Conservation (phyloP, 2,888 invertebrate genomes). For the Melanotus villosus region DNA sequence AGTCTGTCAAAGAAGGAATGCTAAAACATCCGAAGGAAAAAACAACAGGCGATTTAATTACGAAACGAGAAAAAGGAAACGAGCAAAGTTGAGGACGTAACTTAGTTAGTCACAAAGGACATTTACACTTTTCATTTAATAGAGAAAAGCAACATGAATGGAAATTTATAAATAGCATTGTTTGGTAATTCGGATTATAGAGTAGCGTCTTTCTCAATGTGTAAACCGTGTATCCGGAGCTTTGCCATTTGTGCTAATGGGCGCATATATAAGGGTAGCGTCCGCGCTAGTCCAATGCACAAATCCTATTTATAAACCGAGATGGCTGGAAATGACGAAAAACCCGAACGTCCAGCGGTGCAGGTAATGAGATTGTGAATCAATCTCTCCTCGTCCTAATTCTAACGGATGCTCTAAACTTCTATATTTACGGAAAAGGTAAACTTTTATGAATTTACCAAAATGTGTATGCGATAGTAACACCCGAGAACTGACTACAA, state of each 20-base stretch:
- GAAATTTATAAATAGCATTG: slow-evolving; percentile 48
- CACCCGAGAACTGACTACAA: too few species aligned
- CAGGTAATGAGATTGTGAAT: slow-evolving; percentile 45
- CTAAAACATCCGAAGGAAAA: too few species aligned
- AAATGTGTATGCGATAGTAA: too few species aligned
- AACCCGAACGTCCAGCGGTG: slow-evolving; percentile 44
- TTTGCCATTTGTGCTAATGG: slow-evolving; percentile 68
- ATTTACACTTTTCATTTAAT: neutral
- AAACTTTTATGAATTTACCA: neutral
- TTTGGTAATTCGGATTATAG: slow-evolving; percentile 64
- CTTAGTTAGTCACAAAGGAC: too few species aligned
- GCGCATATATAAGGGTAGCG: slow-evolving; percentile 60
- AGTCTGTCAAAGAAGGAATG: too few species aligned
- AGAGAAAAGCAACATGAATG: neutral
- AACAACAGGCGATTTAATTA: too few species aligned
- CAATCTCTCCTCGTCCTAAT: slow-evolving; percentile 28
- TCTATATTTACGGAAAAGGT: neutral
- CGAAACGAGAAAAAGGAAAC: too few species aligned
- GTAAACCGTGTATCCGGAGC: slow-evolving; percentile 67
- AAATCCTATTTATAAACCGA: slow-evolving; percentile 62
- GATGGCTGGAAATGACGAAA: slow-evolving; percentile 47
- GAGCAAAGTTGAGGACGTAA: too few species aligned
- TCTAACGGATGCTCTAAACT: neutral
- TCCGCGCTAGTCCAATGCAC: slow-evolving; percentile 58
- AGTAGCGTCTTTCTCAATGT: slow-evolving; percentile 66